A percentile compares a stretch with the other conserved stretches of the same genome.
Evolutionary conservation across 2,888 invertebrate genomes (phyloP).

Genomic region (Rosalia funebris): DNA sequence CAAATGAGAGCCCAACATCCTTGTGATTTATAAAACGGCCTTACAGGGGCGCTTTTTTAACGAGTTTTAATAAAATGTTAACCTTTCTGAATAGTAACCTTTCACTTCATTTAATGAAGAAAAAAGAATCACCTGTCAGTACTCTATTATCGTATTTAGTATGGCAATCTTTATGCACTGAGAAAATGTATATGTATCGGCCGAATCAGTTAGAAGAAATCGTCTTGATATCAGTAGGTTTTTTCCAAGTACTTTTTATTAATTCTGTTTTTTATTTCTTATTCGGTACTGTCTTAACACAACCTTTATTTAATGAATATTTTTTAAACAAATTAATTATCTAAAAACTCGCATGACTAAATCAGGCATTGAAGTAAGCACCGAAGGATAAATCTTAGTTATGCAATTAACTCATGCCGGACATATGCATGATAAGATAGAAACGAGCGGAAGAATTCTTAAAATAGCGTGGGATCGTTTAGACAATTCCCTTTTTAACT

Average conservation of each 20-base stretch:
- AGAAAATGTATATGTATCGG: too few relatives aligned
- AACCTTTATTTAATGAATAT: not conserved
- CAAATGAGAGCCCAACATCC: not conserved
- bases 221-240: too few relatives aligned
- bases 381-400: not conserved
- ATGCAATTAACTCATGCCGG: conserved; percentile 3
- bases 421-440: conserved; percentile 12
- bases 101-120: not conserved
- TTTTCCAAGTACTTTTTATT: too few relatives aligned
- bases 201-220: too few relatives aligned
- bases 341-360: not conserved
- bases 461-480: conserved; percentile 10
- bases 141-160: too few relatives aligned
- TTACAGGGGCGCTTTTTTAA: not conserved
- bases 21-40: not conserved
- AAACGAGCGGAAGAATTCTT: conserved; percentile 7
- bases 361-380: not conserved
- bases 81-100: not conserved
- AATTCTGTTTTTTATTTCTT: not conserved
- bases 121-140: too few relatives aligned
- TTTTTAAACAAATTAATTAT: not conserved
- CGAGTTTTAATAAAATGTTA: not conserved
- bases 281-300: not conserved
- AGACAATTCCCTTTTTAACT: not conserved
- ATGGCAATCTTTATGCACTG: too few relatives aligned